phyloP scores from a whole-genome alignment of 1,140 invertebrate genomes.

The Eulimnadia texana region DNA sequence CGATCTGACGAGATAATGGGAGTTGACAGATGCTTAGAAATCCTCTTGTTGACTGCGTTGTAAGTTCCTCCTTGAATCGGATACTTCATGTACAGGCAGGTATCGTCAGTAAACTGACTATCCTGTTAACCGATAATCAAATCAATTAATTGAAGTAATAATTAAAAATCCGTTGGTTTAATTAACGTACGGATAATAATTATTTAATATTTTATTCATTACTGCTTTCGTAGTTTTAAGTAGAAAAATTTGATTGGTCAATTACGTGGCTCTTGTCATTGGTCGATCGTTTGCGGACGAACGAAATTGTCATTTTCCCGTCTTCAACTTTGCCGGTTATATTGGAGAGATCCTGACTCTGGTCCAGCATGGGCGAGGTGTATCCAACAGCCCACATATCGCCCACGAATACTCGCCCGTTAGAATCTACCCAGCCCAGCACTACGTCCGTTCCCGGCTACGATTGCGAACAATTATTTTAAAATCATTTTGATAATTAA shows the following conservation, averaged over 20 bases:
- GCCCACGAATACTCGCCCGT: conserved; percentile 64
- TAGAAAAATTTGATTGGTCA: no score
- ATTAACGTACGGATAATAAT: no score
- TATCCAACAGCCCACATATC: conserved; percentile 61
- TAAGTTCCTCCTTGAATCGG: conserved; percentile 67
- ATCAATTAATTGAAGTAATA: background rate
- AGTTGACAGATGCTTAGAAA: conserved; percentile 58
- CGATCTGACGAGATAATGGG: conserved; percentile 59
- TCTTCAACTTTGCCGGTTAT: conserved; percentile 50
- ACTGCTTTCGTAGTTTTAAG: no score
- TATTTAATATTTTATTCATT: no score
- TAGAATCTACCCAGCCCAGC: conserved; percentile 67
- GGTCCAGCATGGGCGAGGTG: conserved; percentile 48
- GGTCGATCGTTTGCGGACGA: conserved; percentile 59
- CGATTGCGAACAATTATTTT: conserved; percentile 18
- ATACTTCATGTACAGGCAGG: conserved; percentile 78
- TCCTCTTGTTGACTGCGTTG: conserved; percentile 69
- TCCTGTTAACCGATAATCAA: conserved; percentile 31
- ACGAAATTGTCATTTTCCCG: conserved; percentile 61
- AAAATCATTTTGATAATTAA: no score
- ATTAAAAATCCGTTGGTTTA: background rate
- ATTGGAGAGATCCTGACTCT: conserved; percentile 55
- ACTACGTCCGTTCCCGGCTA: conserved; percentile 67
- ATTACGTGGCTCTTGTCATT: conserved; percentile 46
- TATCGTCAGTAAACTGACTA: conserved; percentile 61